Base-by-base conservation (phyloP, 2,888 invertebrate species). In the Prosopocoilus inquinatus region DNA sequence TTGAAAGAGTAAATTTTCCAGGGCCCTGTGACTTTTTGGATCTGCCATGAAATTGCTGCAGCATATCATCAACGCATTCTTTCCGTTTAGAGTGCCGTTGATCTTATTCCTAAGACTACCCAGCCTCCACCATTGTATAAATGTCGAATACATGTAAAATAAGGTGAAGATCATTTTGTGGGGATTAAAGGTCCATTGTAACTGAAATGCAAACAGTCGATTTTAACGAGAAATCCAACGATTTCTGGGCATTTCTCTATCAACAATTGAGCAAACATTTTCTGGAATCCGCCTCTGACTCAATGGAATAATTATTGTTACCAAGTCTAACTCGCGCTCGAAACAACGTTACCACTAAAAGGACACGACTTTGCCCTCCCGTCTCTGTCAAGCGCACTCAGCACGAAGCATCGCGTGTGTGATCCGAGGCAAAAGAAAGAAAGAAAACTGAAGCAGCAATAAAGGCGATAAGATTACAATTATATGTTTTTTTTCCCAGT, bases 141-240 rank as follows among this genome's bases (percentile, higher is more conserved):
- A 86, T 60, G 92, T 92, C 70, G 91, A 88, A 70, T 90, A 87
- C 79, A 90, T 87, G 75, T 92, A 92, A 77, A 88, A 90, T 50
- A 92, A 78, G 36, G 92, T 91, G 68, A 92, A 82, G 74, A 92
- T 77, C 89, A 89, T 89, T 64, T 64, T 68, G 47, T 13, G 11
- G 34, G 9, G 34, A 9, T 41, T 41, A 41, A 2, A n/a, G 3
- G n/a, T 41, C 41, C 41, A 41, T 41, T 15, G 13, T 7, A 13
- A n/a, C 41, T 41, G 12, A 9, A 41, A 41, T 3, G 16, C 13
- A 28, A 28, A 28, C 3, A 28, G 20, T 28, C 20, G 7, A 3
- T 28, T 28, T 28, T 15, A 41, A 9, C 2, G 16, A 41, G 16
- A 9, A 11, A 41, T 41, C 7, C 15, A 41, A 1, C 41, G 15